These are phyloP conservation scores for Colletes latitarsis DNA, from an alignment of 1,140 invertebrate species.

Conservation along the genomic window DNA sequence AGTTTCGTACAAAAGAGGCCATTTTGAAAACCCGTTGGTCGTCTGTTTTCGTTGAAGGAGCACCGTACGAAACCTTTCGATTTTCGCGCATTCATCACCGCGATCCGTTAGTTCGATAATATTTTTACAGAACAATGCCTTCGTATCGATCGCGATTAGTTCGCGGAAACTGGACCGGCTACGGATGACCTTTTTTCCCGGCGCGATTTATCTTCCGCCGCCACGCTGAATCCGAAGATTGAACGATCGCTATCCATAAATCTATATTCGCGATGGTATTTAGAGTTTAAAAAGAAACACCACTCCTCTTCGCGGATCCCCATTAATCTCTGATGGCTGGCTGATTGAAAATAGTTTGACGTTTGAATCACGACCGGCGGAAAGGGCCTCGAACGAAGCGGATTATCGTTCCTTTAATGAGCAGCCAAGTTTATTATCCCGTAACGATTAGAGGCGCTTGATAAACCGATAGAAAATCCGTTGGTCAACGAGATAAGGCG, in stretches of 20 bases:
- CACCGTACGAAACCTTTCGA: neutral
- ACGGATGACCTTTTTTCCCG: conserved; percentile 20
- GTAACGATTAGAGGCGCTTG: conserved; percentile 45
- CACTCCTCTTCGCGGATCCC: conserved; percentile 26
- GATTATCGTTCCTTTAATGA: conserved; percentile 49
- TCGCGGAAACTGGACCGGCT: conserved; percentile 14
- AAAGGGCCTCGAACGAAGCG: conserved; percentile 4
- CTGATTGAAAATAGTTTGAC: conserved; percentile 50
- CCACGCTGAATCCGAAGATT: conserved; percentile 29
- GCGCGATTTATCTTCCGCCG: conserved; percentile 32
- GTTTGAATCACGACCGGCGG: conserved; percentile 49
- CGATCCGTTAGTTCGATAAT: too few species aligned
- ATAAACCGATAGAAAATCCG: conserved; percentile 49
- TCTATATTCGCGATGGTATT: conserved; percentile 46
- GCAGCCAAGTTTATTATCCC: conserved; percentile 46
- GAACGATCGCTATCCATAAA: conserved; percentile 47
- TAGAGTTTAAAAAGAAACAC: conserved; percentile 29
- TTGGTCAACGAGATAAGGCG: conserved; percentile 32
- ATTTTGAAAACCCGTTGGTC: too few species aligned
- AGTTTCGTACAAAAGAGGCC: too few species aligned
- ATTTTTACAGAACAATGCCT: neutral
- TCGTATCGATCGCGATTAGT: neutral
- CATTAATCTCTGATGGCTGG: conserved; percentile 45
- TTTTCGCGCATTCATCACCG: too few species aligned
- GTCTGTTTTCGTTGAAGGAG: too few species aligned